Percentiles rank a stretch among this genome's conserved stretches.
phyloP scores from a whole-genome alignment of 2,797 vertebrate species.

The Lacerta agilis region DNA sequence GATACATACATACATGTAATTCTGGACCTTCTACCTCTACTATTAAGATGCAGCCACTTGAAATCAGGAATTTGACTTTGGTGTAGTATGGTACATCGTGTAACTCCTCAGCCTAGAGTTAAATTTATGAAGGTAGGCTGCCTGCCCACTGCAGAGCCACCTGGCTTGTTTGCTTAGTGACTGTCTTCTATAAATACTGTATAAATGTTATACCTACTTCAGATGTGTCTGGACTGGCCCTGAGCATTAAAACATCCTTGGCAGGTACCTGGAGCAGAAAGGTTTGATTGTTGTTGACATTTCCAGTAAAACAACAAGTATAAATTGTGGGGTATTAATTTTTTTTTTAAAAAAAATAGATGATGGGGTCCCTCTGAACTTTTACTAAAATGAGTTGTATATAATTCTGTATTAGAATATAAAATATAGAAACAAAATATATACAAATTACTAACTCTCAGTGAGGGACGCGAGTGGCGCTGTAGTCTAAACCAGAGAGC shows the following conservation, averaged over 20 bases:
- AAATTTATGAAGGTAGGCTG: no score
- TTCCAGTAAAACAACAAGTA: not conserved
- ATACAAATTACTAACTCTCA: no score
- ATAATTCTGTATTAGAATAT: not conserved
- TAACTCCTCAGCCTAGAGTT: not conserved
- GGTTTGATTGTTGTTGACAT: not conserved
- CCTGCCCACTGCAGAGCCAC: not conserved
- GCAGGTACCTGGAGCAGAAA: not conserved
- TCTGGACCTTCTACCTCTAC: no score
- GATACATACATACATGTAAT: no score
- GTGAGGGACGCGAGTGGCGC: no score
- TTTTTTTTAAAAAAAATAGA: not conserved
- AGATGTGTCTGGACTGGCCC: slow-evolving; percentile 5
- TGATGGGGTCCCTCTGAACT: no score
- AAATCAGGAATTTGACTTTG: no score
- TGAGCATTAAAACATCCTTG: not conserved
- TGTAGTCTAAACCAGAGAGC: no score
- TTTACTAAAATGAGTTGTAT: not conserved
- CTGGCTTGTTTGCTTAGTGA: slow-evolving; percentile 2
- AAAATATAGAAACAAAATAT: no score
- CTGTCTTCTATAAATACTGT: slow-evolving; percentile 8
- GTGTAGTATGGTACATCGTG: no score
- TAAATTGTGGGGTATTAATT: not conserved
- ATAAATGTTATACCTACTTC: not conserved
- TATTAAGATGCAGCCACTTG: no score